Evolutionary conservation across 1,140 invertebrate species (phyloP), one percentile per base, ranked within the genome.

Genomic region (Plectrocnemia conspersa): DNA sequence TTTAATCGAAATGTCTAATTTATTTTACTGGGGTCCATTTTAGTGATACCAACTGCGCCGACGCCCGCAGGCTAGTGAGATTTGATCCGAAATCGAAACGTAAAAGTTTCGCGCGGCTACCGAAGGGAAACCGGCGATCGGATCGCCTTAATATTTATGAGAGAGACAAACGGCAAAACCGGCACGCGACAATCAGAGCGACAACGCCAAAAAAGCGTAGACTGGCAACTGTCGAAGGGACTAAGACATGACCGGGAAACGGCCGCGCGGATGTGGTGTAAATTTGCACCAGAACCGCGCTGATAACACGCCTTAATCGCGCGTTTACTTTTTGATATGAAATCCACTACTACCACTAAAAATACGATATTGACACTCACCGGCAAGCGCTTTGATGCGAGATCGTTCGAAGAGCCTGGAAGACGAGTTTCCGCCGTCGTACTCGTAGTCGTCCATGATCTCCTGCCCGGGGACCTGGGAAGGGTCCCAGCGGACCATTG

Each of bases 371-470:
- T n/a, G n/a, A n/a, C n/a, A 65, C 76, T 76, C 69, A 97, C 93
- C 93, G 70, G 97, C 96, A 65, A 99, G 77, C 56, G 96, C 97
- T 78, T 97, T 97, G 66, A 99, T 99, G 66, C 97, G 86, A 64
- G 93, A 97, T 71, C 96, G 82, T 81, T 99, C 97, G 79, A 98
- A 99, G 40, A 99, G 84, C 68, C 95, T 85, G 58, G 97, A 98
- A 60, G 95, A 98, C 63, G 93, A 96, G 74, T 97, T 98, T 67
- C 95, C 96, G 64, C 95, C 95, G 78, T 99, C 97, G 78, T 98
- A 98, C 78, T 98, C 95, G 76, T 95, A 93, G 71, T 95, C 91
- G 66, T 94, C 91, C 70, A 93, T 88, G 70, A 92, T 88, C 70
- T 89, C 85, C 68, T 88, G 83, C 52, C 70, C 77, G 59, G 80